phyloP scores from a whole-genome alignment of 2,113 vertebrate genomes.

The Etheostoma spectabile region DNA sequence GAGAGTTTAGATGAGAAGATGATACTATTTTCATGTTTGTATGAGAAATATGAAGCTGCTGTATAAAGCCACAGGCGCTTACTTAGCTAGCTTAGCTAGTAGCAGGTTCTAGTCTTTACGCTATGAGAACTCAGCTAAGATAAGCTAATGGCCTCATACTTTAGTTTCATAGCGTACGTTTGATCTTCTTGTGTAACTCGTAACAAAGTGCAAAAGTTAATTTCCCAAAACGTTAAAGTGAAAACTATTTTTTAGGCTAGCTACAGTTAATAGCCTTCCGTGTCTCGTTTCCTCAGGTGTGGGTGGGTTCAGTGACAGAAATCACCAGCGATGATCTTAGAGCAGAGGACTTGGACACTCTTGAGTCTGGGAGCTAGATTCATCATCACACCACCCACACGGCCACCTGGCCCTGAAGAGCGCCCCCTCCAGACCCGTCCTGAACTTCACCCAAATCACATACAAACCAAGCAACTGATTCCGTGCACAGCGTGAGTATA shows the following conservation, averaged over 20 bases:
- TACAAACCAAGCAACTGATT: slow-evolving; percentile 86
- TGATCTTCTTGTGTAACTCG: not conserved
- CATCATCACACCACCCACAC: slow-evolving; percentile 88
- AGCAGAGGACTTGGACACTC: slow-evolving; percentile 87
- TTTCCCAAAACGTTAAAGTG: not conserved
- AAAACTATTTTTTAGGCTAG: not conserved
- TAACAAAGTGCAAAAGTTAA: not conserved
- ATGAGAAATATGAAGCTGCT: too few species aligned
- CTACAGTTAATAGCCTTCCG: not conserved
- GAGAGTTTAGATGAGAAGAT: too few species aligned
- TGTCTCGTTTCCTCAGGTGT: slow-evolving; percentile 81
- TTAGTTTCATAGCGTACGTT: not conserved
- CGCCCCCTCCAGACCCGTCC: slow-evolving; percentile 83
- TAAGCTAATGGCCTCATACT: not conserved
- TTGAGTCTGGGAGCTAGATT: slow-evolving; percentile 83
- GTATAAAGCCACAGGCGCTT: too few species aligned
- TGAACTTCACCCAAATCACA: slow-evolving; percentile 91
- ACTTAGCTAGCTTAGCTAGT: too few species aligned
- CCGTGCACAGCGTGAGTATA: slow-evolving; percentile 86
- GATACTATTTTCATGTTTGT: too few species aligned
- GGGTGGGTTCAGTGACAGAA: slow-evolving; percentile 88
- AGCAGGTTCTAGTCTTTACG: not conserved
- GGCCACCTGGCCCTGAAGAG: slow-evolving; percentile 88
- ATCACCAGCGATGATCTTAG: slow-evolving; percentile 86
- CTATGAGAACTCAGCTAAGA: not conserved